phyloP scores from a whole-genome alignment of 2,113 vertebrate genomes.

The Irena cyanogastra region DNA sequence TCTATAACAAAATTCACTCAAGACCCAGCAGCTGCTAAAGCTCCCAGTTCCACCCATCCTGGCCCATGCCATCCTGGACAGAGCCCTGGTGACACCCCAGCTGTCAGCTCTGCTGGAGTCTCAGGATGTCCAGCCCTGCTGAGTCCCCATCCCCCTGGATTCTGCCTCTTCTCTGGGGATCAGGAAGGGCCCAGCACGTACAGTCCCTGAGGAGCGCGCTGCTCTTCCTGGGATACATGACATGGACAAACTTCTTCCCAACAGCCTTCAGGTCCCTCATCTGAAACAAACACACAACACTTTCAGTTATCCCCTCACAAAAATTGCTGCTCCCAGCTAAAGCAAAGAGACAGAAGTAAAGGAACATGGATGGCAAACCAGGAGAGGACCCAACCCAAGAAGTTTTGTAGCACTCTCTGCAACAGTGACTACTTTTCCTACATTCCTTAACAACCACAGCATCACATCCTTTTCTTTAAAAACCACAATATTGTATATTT shows the following conservation, averaged over 20 bases:
- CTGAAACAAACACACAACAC: slow-evolving; percentile 65
- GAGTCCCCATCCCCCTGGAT: neutral
- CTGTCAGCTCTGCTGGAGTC: neutral
- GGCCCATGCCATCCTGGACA: rapidly evolving
- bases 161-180: neutral
- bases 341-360: neutral
- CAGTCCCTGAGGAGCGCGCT: slow-evolving; percentile 89
- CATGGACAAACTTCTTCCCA: slow-evolving; percentile 95
- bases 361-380: rapidly evolving
- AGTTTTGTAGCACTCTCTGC: neutral
- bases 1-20: rapidly evolving
- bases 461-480: neutral
- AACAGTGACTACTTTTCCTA: rapidly evolving
- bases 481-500: rapidly evolving
- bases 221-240: slow-evolving; percentile 93
- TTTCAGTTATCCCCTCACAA: neutral
- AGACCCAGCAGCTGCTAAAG: neutral
- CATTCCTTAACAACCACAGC: neutral
- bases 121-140: neutral
- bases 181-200: slow-evolving; percentile 55
- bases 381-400: neutral
- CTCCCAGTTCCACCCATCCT: no score
- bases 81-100: neutral
- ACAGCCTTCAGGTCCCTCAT: slow-evolving; percentile 93
- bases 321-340: neutral